Conservation (phyloP, 2,888 invertebrate genomes). For the Sphecodes monilicornis region DNA sequence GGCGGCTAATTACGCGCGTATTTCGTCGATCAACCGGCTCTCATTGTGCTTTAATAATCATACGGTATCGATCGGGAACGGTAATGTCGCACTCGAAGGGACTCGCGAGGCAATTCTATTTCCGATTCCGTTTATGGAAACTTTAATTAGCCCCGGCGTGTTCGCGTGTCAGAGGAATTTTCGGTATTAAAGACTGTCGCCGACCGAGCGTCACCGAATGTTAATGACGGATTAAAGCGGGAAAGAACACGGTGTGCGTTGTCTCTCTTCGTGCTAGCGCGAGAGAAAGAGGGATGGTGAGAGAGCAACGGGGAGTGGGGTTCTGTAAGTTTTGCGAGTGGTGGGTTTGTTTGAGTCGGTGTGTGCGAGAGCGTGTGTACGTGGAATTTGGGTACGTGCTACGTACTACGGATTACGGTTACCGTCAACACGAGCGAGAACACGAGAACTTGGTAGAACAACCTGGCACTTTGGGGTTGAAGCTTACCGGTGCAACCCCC, state of each 20-base stretch:
- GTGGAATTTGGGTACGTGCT: conserved; percentile 78
- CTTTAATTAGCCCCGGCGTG: conserved; percentile 11
- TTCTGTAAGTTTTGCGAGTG: neutral
- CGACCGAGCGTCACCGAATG: neutral
- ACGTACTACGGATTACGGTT: conserved; percentile 82
- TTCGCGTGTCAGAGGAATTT: neutral
- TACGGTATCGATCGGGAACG: conserved; percentile 24
- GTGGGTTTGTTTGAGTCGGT: neutral
- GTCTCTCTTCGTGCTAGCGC: neutral
- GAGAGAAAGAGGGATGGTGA: neutral
- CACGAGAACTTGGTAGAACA: conserved; percentile 82
- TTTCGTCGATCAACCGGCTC: conserved; percentile 31
- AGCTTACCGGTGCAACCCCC: conserved; percentile 84
- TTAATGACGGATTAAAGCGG: neutral
- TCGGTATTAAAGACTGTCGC: neutral
- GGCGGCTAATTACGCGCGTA: conserved; percentile 39
- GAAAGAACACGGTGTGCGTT: neutral
- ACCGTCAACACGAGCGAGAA: conserved; percentile 82
- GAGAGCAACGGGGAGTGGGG: neutral
- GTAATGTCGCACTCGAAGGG: neutral
- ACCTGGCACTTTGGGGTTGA: conserved; percentile 81
- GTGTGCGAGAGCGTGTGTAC: conserved; percentile 26
- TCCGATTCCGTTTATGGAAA: neutral
- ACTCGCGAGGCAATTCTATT: neutral
- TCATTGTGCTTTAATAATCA: conserved; percentile 38